These are phyloP conservation scores for Eurosta solidaginis DNA, from an alignment of 1,140 invertebrate species.

Conservation along the genomic window DNA sequence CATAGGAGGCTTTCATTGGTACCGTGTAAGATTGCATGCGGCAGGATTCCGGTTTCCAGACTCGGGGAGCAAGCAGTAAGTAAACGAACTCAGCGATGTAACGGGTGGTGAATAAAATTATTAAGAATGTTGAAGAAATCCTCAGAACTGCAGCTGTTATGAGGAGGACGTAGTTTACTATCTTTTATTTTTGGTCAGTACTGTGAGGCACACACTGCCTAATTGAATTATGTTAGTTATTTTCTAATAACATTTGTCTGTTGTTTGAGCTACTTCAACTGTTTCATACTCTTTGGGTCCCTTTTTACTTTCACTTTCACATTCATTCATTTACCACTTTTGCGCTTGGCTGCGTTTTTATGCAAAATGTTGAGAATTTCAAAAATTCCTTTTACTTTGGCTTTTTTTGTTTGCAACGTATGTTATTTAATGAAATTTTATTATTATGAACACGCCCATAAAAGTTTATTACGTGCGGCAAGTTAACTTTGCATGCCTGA, in stretches of 20 bases:
- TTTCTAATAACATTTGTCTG: background rate
- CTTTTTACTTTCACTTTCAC: background rate
- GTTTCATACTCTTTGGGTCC: background rate
- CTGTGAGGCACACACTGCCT: background rate
- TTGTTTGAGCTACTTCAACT: background rate
- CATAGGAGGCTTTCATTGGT: too few relatives aligned
- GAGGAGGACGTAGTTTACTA: too few relatives aligned
- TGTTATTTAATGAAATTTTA: slow-evolving; percentile 58
- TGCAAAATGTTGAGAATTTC: slow-evolving; percentile 7
- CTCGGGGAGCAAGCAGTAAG: too few relatives aligned
- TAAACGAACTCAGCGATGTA: too few relatives aligned
- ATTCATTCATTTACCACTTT: background rate
- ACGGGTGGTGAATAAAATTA: too few relatives aligned
- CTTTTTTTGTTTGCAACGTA: slow-evolving; percentile 13
- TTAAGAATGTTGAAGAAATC: too few relatives aligned
- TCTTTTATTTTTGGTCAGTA: too few relatives aligned
- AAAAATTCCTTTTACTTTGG: slow-evolving; percentile 24
- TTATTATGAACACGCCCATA: slow-evolving; percentile 53
- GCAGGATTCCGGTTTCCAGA: too few relatives aligned
- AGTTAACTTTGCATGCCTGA: background rate
- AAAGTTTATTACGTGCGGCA: slow-evolving; percentile 46
- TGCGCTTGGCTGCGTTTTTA: background rate
- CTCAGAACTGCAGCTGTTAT: too few relatives aligned
- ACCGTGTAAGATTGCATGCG: too few relatives aligned
- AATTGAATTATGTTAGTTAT: background rate